phyloP scores from a whole-genome alignment of 2,888 invertebrate species.

The Eupithecia pulchellata region DNA sequence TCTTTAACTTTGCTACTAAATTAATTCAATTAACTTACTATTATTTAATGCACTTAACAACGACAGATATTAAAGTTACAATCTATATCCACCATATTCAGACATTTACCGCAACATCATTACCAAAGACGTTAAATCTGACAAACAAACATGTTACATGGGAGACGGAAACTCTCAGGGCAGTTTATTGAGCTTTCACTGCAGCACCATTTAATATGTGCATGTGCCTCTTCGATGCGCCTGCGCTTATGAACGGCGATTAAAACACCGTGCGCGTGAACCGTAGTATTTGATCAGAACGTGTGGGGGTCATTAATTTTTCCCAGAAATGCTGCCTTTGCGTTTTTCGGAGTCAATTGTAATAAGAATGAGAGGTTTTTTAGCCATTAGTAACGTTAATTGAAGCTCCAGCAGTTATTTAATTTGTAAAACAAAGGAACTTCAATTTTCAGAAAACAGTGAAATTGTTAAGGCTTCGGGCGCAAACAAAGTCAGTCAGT shows the following conservation, averaged over 20 bases:
- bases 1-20: background rate
- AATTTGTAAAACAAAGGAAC: background rate
- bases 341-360: background rate
- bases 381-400: background rate
- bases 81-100: background rate
- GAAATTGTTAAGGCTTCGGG: background rate
- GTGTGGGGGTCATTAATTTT: conserved; percentile 2
- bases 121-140: conserved; percentile 17
- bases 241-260: conserved; percentile 71
- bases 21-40: background rate
- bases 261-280: conserved; percentile 63
- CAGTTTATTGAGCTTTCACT: conserved; percentile 69
- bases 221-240: conserved; percentile 59
- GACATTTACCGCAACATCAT: conserved; percentile 40
- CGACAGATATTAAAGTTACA: background rate
- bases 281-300: conserved; percentile 45
- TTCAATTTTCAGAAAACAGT: background rate
- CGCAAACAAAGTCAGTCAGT: background rate
- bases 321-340: background rate
- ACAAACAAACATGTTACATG: conserved; percentile 32
- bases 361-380: background rate
- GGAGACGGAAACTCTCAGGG: conserved; percentile 42
- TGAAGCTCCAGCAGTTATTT: background rate
- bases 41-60: background rate
- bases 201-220: conserved; percentile 21